phyloP scores from a whole-genome alignment of 2,888 invertebrate genomes.

The Agonum fuliginosum region DNA sequence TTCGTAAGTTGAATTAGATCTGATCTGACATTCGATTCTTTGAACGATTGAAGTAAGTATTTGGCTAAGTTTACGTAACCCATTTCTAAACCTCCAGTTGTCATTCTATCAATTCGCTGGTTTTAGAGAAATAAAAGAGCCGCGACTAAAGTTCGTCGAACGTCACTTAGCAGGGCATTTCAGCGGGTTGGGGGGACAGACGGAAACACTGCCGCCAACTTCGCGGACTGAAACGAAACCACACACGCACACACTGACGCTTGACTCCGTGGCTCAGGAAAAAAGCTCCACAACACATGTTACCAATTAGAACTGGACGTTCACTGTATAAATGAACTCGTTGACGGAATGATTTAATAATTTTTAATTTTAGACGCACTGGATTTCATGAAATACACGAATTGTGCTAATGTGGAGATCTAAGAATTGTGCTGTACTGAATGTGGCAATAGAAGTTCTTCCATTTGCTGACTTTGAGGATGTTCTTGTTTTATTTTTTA shows the following conservation, averaged over 20 bases:
- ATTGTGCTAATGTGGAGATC: background rate
- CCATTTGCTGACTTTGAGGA: no score
- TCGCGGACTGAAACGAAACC: conserved; percentile 13
- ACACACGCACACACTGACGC: conserved; percentile 6
- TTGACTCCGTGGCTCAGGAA: conserved; percentile 1
- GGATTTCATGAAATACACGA: conserved; percentile 25
- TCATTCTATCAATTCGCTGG: background rate
- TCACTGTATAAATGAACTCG: conserved; percentile 41
- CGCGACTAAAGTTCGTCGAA: conserved; percentile 10
- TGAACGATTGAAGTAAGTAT: no score
- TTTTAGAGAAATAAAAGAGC: conserved; percentile 14
- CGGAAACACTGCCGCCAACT: conserved; percentile 13
- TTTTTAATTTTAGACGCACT: conserved; percentile 50
- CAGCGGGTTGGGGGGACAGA: background rate
- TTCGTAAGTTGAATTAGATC: no score
- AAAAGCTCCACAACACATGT: conserved; percentile 46
- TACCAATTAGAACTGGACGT: conserved; percentile 47
- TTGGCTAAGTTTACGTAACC: background rate
- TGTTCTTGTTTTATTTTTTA: no score
- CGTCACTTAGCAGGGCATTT: background rate
- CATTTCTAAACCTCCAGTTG: background rate
- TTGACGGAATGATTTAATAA: conserved; percentile 52
- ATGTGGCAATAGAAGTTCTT: no score
- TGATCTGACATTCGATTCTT: no score
- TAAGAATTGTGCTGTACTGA: background rate